Base-by-base conservation (phyloP, 2,113 vertebrate species). In the Carettochelys insculpta region DNA sequence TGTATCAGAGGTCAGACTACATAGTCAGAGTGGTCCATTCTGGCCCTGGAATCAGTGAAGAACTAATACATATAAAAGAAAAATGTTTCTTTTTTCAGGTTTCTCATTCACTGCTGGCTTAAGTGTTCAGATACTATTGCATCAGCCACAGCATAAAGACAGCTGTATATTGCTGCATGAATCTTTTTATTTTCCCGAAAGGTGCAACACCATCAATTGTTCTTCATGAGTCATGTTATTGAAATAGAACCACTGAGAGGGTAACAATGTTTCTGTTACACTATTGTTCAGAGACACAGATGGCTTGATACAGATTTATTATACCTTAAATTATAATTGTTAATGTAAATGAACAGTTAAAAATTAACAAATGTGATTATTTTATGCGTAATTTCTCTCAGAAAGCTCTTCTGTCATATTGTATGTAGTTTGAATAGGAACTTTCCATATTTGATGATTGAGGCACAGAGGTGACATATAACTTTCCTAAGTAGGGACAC, bases 241-340 rank as follows among this genome's bases (percentile, higher is more conserved):
- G 75, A 14, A 83, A 82, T 82, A 76, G 83, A 89, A 78, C 48
- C 16, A n/a, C 43, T 92, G 51, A 47, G 90, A 82, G 71, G 86
- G 27, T 83, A 88, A 82, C 25, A 88, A 11, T 76, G 7, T 20
- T 82, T 91, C 45, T 89, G 43, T 76, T 92, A 48, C 61, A 56
- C 14, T 71, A 24, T 47, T 84, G 4, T n/a, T 78, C 92, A 56
- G 54, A 84, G 41, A 76, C 58, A 0, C 1, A 65, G n/a, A 61
- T 91, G 56, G 83, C n/a, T 53, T 94, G 88, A 83, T 7, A 4
- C 5, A 86, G 45, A 86, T 89, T 95, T 88, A 86, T 83, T 91
- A 78, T 48, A 86, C 52, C 85, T 78, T 82, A n/a, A 41, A 81
- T 94, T 91, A 52, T 86, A 90, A 78, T 79, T 93, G 45, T 52